A percentile compares a stretch with the other conserved stretches of the same genome.
Evolutionary conservation across 2,888 invertebrate species (phyloP).

Genomic region (Graphium colonna): DNA sequence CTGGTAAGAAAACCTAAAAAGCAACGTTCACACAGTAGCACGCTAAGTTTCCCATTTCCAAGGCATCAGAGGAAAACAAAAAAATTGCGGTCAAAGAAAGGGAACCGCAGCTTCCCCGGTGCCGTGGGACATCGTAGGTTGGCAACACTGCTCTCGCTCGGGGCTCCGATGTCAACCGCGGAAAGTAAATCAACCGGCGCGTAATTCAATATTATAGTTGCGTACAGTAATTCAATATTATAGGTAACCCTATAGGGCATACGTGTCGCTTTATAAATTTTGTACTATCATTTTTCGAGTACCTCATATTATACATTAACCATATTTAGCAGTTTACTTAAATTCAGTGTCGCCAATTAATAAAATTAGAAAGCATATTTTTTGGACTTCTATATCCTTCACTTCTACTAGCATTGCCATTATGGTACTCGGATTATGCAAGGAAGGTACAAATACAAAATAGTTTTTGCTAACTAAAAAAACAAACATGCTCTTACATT

Average conservation of each 20-base stretch:
- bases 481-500: too few relatives aligned
- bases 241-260: neutral
- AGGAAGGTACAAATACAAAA: too few relatives aligned
- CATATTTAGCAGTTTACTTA: too few relatives aligned
- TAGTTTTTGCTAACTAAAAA: too few relatives aligned
- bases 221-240: slow-evolving; percentile 2
- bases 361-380: too few relatives aligned
- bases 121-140: slow-evolving; percentile 56
- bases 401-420: too few relatives aligned
- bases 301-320: too few relatives aligned
- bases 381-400: too few relatives aligned
- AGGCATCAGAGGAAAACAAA: neutral
- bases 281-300: too few relatives aligned
- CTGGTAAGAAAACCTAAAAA: too few relatives aligned
- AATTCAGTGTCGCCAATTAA: too few relatives aligned
- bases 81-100: slow-evolving; percentile 31
- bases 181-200: slow-evolving; percentile 18
- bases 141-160: slow-evolving; percentile 38
- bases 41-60: neutral
- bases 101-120: slow-evolving; percentile 65
- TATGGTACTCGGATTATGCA: too few relatives aligned
- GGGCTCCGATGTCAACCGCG: slow-evolving; percentile 64
- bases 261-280: neutral
- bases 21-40: neutral
- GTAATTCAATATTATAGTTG: slow-evolving; percentile 18